Percentiles rank a stretch among this genome's conserved stretches.
phyloP scores from a whole-genome alignment of 35 echinoderm and acorn worm genomes.

The Ophiothrix spiculata region DNA sequence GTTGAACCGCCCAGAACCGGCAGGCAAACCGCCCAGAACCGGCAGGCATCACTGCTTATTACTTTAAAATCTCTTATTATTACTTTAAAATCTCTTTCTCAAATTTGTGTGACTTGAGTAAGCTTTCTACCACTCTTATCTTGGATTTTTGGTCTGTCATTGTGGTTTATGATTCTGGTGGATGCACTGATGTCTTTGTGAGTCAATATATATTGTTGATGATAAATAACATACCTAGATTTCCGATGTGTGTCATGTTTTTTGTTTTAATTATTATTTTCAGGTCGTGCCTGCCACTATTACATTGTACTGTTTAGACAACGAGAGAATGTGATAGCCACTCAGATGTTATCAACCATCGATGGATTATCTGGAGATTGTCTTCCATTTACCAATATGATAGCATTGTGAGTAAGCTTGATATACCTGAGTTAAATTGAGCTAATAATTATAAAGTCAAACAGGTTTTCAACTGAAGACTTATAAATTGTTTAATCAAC shows the following conservation, averaged over 20 bases:
- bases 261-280: too few species aligned
- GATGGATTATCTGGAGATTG: slow-evolving; percentile 81
- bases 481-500: background rate
- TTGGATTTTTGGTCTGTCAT: too few species aligned
- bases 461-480: background rate
- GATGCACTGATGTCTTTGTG: too few species aligned
- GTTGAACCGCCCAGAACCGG: too few species aligned
- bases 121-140: too few species aligned
- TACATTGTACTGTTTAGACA: slow-evolving; percentile 74
- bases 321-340: slow-evolving; percentile 64
- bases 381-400: slow-evolving; percentile 76
- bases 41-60: too few species aligned
- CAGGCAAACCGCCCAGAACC: background rate
- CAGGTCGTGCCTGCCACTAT: slow-evolving; percentile 73
- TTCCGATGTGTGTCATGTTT: too few species aligned
- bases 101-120: too few species aligned
- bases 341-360: slow-evolving; percentile 68
- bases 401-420: slow-evolving; percentile 70
- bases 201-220: too few species aligned
- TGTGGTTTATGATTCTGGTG: too few species aligned
- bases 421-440: background rate
- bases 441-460: background rate
- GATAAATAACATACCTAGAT: too few species aligned
- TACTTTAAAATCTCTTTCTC: too few species aligned
- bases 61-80: background rate